Evolutionary conservation across 2,888 invertebrate species (phyloP).

Genomic region (Sycophila texana): DNA sequence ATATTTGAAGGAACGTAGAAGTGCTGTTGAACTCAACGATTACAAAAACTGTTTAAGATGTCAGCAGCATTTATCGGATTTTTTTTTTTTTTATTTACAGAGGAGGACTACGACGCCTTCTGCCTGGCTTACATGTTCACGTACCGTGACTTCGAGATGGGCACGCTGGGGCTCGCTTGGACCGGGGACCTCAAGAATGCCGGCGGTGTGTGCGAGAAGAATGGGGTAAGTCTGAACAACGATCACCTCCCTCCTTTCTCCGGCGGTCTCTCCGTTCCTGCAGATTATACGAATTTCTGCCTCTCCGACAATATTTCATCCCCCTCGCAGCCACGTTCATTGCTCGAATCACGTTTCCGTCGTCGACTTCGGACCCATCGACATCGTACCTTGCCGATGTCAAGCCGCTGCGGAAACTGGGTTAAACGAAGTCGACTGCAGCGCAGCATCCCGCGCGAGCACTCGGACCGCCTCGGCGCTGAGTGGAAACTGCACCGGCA

Average conservation of each 20-base stretch:
- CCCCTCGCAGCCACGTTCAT: conserved; percentile 6
- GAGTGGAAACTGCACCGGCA: conserved; percentile 7
- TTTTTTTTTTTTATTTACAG: conserved; percentile 76
- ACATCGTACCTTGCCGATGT: conserved; percentile 40
- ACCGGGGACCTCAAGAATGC: conserved; percentile 97
- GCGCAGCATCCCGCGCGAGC: conserved; percentile 21
- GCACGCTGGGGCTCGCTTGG: conserved; percentile 97
- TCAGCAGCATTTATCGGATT: neutral
- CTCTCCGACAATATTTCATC: conserved; percentile 5
- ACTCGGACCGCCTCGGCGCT: neutral
- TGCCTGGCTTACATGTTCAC: conserved; percentile 99
- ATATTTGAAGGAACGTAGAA: too few relatives aligned
- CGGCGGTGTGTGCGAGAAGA: conserved; percentile 98
- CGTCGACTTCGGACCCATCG: conserved; percentile 15
- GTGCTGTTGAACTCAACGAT: neutral
- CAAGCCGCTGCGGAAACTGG: conserved; percentile 46
- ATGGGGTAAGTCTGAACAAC: conserved; percentile 83
- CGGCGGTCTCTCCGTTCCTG: neutral
- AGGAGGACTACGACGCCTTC: conserved; percentile 98
- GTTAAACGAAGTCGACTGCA: conserved; percentile 45
- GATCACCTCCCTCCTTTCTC: conserved; percentile 3
- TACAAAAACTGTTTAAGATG: conserved; percentile 22
- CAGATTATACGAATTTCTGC: conserved; percentile 16
- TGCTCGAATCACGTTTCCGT: neutral
- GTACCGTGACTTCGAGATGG: conserved; percentile 96